Evolutionary conservation across 2,113 vertebrate species (phyloP), one percentile per base, ranked within the genome.

Genomic region (Hemiscyllium ocellatum): DNA sequence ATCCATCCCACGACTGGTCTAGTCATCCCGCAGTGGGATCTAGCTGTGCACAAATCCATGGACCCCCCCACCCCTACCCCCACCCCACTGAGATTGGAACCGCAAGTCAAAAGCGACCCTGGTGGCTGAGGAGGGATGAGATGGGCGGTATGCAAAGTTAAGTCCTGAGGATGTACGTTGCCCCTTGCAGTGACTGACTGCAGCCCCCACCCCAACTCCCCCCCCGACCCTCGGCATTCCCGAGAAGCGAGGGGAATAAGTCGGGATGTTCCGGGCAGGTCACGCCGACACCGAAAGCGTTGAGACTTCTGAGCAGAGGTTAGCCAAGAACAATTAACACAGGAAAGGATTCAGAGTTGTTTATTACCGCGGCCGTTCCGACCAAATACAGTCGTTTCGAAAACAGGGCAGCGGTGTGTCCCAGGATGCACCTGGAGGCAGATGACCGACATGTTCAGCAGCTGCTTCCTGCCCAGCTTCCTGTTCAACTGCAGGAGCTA

Each of bases 341-440:
- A 76, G 69, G 76, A 78, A 76, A 76, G 95, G 47, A 61, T 78
- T 78, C 33, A 4, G 2, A 17, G 70, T n/a, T 33, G 24, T 61
- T 50, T 50, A 10, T 80, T 6, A 15, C 7, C 24, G 3, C 15
- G 68, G 29, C 7, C 3, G 13, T 52, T 19, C 69, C 52, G 33
- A 29, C 52, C 8, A 69, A 76, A 33, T 50, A 76, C 76, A 15
- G 76, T 76, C 33, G 70, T 80, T 76, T 61, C n/a, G 10, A 50
- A 61, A 8, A n/a, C 52, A n/a, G 65, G 65, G 42, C 42, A n/a
- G 87, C 19, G 90, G 6, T 95, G 24, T 33, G 97, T 97, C 97
- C 97, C 98, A 98, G 98, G 98, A 98, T 98, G 98, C 98, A 98
- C 98, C 98, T 98, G 98, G 98, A 96, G 95, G 96, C 95, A 91